Percentiles rank a stretch among this genome's conserved stretches.
Conservation (phyloP, 2,888 invertebrate species). For the Drosophila merina region DNA sequence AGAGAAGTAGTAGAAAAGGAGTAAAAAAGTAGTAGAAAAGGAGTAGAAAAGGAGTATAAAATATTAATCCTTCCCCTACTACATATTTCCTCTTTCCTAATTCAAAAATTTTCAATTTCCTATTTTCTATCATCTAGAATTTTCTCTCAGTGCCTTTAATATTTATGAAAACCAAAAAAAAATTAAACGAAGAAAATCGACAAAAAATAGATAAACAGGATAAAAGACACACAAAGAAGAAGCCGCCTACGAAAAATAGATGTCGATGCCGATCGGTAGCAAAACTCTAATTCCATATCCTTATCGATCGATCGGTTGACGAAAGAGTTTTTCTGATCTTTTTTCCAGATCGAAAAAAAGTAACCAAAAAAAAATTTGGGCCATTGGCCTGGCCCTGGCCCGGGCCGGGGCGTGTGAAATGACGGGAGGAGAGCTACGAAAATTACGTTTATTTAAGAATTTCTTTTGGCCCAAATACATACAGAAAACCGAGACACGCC, state of each 20-base stretch:
- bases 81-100: background rate
- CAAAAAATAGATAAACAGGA: conserved; percentile 10
- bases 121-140: background rate
- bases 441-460: no score
- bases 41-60: background rate
- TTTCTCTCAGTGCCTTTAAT: conserved; percentile 3
- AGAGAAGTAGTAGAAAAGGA: background rate
- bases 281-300: background rate
- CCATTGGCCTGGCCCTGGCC: no score
- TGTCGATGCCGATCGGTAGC: background rate
- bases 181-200: background rate
- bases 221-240: background rate
- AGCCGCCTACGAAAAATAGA: background rate
- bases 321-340: background rate
- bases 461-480: background rate
- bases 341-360: no score
- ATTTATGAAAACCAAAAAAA: conserved; percentile 13
- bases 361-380: no score
- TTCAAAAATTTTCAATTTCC: background rate
- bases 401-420: no score
- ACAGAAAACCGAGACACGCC: background rate
- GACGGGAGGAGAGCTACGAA: no score
- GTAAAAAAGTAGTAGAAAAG: no score
- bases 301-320: background rate
- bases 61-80: background rate